A percentile compares a stretch with the other conserved stretches of the same genome.
These are phyloP conservation scores for Sternarchorhynchus goeldii DNA, from an alignment of 2,797 vertebrate species.

Conservation along the genomic window DNA sequence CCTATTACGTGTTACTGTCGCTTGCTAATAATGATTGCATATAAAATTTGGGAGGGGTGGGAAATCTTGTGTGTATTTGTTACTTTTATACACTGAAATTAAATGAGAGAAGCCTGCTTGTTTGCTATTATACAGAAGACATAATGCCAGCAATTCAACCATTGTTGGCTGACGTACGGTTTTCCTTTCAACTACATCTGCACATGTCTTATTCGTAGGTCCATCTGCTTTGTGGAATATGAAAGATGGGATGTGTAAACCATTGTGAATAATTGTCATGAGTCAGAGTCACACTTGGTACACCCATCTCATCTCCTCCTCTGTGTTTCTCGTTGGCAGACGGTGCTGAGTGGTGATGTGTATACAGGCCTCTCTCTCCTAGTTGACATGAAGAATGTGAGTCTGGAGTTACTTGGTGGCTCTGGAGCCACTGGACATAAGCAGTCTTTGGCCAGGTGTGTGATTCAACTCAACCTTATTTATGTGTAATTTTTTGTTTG, in stretches of 20 bases:
- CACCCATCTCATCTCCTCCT: constrained; percentile 9
- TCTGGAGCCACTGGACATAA: constrained; percentile 70
- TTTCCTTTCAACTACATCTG: background rate
- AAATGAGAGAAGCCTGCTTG: background rate
- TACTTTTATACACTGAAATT: background rate
- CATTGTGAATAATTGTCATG: background rate
- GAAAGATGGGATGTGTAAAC: background rate
- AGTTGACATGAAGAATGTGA: constrained; percentile 95
- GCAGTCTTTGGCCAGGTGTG: constrained; percentile 85
- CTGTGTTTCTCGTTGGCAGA: constrained; percentile 70
- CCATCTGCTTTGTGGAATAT: constrained; percentile 1
- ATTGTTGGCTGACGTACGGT: background rate
- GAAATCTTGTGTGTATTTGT: background rate
- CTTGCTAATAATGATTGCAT: too few species aligned
- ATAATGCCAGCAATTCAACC: too few species aligned
- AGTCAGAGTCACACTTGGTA: background rate
- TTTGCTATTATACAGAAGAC: too few species aligned
- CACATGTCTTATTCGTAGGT: background rate
- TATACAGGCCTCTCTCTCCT: constrained; percentile 89
- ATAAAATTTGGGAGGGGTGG: too few species aligned
- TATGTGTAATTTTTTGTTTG: background rate
- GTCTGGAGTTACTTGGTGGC: constrained; percentile 87
- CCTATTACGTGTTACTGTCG: too few species aligned
- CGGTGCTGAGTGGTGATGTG: constrained; percentile 93
- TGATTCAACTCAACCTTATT: background rate